These are phyloP conservation scores for Lysandra bellargus DNA, from an alignment of 2,888 invertebrate genomes.

Conservation along the genomic window DNA sequence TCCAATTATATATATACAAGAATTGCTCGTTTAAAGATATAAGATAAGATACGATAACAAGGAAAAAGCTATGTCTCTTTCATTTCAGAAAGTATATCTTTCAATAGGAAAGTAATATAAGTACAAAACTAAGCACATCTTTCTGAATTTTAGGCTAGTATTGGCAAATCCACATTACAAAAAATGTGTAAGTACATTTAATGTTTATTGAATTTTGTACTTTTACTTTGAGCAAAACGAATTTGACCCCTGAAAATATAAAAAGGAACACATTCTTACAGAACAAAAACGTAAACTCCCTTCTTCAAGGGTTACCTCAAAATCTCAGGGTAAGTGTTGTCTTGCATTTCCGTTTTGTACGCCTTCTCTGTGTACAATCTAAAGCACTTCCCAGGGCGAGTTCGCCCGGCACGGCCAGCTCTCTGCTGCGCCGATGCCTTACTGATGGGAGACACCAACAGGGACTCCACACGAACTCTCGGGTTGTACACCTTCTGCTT, in stretches of 20 bases:
- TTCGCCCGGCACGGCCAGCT: slow-evolving; percentile 98
- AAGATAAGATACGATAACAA: too few species aligned
- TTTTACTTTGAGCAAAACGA: too few species aligned
- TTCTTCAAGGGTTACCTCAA: slow-evolving; percentile 62
- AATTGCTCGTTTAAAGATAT: too few species aligned
- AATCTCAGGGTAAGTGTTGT: slow-evolving; percentile 99
- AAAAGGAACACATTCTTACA: background rate
- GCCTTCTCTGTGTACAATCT: slow-evolving; percentile 96
- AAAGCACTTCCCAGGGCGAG: slow-evolving; percentile 99
- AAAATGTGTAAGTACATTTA: too few species aligned
- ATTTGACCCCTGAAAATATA: background rate
- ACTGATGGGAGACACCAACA: slow-evolving; percentile 98
- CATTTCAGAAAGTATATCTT: too few species aligned
- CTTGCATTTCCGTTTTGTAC: slow-evolving; percentile 97
- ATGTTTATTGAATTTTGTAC: too few species aligned
- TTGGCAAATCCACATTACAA: too few species aligned
- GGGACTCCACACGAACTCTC: slow-evolving; percentile 93
- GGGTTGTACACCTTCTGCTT: slow-evolving; percentile 99
- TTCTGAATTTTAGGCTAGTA: too few species aligned
- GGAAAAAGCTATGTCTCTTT: too few species aligned
- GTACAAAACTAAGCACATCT: too few species aligned
- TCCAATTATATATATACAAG: too few species aligned
- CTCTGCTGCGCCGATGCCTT: slow-evolving; percentile 99
- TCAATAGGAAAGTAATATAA: too few species aligned
- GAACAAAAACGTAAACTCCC: slow-evolving; percentile 35